phyloP scores from a whole-genome alignment of 2,113 vertebrate species.

The Centropus bengalensis region DNA sequence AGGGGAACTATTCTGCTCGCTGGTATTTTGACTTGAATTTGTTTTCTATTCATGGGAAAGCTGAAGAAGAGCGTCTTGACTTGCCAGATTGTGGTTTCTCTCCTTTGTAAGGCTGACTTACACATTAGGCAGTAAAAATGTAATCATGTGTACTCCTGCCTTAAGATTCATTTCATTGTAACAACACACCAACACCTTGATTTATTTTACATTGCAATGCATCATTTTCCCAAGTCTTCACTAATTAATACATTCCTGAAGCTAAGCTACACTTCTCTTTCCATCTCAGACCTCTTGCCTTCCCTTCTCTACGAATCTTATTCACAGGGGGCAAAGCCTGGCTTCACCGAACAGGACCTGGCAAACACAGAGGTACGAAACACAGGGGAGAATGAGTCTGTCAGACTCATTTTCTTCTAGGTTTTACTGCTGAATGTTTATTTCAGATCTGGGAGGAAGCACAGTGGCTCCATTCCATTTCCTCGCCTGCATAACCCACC shows the following conservation, averaged over 20 bases:
- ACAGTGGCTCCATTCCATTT: constrained; percentile 75
- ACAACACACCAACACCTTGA: not conserved
- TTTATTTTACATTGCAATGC: not conserved
- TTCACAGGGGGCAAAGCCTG: constrained; percentile 69
- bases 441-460: constrained; percentile 79
- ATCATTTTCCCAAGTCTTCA: constrained; percentile 21
- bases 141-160: constrained; percentile 18
- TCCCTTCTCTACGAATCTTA: constrained; percentile 21
- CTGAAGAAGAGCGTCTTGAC: constrained; percentile 44
- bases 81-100: not conserved
- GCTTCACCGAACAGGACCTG: constrained; percentile 64
- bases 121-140: constrained; percentile 14
- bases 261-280: not conserved
- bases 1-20: constrained; percentile 11
- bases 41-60: constrained; percentile 2
- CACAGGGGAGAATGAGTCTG: constrained; percentile 75
- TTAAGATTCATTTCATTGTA: constrained; percentile 49
- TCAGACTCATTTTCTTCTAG: constrained; percentile 81
- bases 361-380: constrained; percentile 76
- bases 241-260: constrained; percentile 37
- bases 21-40: constrained; percentile 47
- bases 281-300: not conserved
- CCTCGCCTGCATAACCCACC: constrained; percentile 59
- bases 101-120: constrained; percentile 29
- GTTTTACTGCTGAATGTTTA: constrained; percentile 77